Base-by-base conservation (phyloP, 1,140 invertebrate genomes). In the Portunus trituberculatus region DNA sequence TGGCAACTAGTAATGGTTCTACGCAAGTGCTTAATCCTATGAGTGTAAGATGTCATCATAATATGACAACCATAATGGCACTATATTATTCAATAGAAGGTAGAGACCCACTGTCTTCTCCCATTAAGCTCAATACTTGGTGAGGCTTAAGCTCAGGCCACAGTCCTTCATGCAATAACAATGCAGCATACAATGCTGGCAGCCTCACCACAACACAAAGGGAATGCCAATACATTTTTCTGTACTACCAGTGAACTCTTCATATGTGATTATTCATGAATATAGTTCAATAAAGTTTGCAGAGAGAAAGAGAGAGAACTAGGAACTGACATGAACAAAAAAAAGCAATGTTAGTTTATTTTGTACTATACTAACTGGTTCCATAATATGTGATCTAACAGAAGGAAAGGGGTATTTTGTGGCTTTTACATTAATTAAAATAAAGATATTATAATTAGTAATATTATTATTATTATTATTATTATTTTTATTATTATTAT, bases 301-400 rank as follows among this genome's bases (percentile, higher is more conserved):
- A 32, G 88, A 32, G 88, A 90, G 88, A 90, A 32, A 90, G 32
- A 90, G 88, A 90, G 88, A 39, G 86, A 88, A 10, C 3, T n/a
- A 88, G 32, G 31, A 39, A 31, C 16, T 20, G 20, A 14, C 16
- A 39, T 1, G 32, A 88, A 39, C 16, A 31, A 88, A 1, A 1
- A 1, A 25, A 7, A 28, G 1, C 76, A 86, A 12, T 86, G 25
- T 29, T 14, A 29, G 83, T 86, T 45, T 31, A 16, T 32, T 32
- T 32, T 86, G 32, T 28, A 86, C 32, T 28, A 20, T 31, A 12
- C 83, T 4, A 86, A 86, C 83, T n/a, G 2, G 31, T 88, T 39
- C 39, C 32, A 45, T 28, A 52, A 91, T 59, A 31, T 92, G 29
- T 92, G 29, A 76, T 25, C 28, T 25, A 52, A 59, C 59, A 29